Percentiles rank a stretch among this genome's conserved stretches.
phyloP scores from a whole-genome alignment of 2,113 vertebrate genomes.

The Cavia aperea region DNA sequence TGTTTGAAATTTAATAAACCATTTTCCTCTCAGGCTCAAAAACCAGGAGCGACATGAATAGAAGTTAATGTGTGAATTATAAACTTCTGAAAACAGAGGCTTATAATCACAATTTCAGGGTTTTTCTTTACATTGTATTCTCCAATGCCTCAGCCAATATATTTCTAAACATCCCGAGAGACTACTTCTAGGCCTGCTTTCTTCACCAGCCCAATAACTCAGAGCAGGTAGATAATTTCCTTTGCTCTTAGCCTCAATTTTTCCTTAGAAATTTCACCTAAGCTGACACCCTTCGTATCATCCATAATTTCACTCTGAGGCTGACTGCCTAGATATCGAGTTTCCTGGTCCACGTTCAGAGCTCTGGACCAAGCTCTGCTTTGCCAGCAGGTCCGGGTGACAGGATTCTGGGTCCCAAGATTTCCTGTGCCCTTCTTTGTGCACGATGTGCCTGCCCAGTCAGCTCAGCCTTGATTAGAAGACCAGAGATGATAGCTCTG shows the following conservation, averaged over 20 bases:
- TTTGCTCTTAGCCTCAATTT: neutral
- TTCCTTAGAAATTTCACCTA: constrained; percentile 33
- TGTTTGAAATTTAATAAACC: constrained; percentile 65
- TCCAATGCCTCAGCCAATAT: neutral
- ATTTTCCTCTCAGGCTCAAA: constrained; percentile 52
- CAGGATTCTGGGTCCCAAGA: neutral
- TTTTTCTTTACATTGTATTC: neutral
- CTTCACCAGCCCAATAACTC: neutral
- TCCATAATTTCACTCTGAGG: neutral
- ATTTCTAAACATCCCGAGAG: constrained; percentile 41
- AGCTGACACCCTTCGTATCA: neutral
- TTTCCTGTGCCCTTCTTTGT: neutral
- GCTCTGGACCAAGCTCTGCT: neutral
- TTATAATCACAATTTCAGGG: neutral
- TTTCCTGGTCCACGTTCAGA: neutral
- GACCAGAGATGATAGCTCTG: neutral
- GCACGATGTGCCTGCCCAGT: neutral
- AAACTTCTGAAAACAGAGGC: constrained; percentile 53
- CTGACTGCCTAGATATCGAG: neutral
- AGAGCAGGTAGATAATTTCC: neutral
- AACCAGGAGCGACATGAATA: constrained; percentile 40
- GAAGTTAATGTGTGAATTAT: constrained; percentile 58
- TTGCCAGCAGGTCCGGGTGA: neutral
- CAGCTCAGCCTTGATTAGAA: neutral
- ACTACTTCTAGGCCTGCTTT: neutral